Evolutionary conservation across 2,888 invertebrate species (phyloP).

Genomic region (Neocrepidodera transversa): DNA sequence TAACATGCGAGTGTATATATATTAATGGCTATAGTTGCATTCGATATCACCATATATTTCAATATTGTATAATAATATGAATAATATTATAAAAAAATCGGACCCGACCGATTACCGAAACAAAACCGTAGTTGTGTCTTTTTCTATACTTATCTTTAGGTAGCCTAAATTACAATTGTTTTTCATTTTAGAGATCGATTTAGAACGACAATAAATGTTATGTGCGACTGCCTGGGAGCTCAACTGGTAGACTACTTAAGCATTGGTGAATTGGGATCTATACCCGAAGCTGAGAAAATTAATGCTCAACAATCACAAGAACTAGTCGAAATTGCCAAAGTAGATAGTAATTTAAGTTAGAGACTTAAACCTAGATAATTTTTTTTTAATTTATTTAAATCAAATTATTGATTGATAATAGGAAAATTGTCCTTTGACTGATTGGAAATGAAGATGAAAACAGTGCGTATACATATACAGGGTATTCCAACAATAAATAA

Average conservation of each 20-base stretch:
- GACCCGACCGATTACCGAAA: no score
- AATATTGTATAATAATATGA: no score
- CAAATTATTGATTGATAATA: neutral
- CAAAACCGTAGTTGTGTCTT: no score
- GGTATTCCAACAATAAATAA: neutral
- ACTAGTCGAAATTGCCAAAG: slow-evolving; percentile 65
- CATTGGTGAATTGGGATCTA: slow-evolving; percentile 69
- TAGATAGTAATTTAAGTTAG: slow-evolving; percentile 41
- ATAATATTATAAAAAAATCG: no score
- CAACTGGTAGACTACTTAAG: slow-evolving; percentile 89
- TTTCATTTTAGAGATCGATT: slow-evolving; percentile 76
- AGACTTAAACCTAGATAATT: neutral
- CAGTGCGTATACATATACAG: slow-evolving; percentile 4
- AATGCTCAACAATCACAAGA: slow-evolving; percentile 67
- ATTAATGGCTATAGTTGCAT: no score
- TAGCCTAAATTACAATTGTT: no score
- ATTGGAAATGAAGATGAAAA: slow-evolving; percentile 14
- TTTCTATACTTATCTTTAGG: no score
- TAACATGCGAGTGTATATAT: no score
- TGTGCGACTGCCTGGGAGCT: slow-evolving; percentile 94
- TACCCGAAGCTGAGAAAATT: slow-evolving; percentile 60
- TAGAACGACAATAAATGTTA: slow-evolving; percentile 90
- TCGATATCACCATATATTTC: no score
- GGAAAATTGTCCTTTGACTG: slow-evolving; percentile 15
- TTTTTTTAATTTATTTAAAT: slow-evolving; percentile 2